Conservation (phyloP, 2,888 invertebrate genomes). For the Torymus aiolomorphi region DNA sequence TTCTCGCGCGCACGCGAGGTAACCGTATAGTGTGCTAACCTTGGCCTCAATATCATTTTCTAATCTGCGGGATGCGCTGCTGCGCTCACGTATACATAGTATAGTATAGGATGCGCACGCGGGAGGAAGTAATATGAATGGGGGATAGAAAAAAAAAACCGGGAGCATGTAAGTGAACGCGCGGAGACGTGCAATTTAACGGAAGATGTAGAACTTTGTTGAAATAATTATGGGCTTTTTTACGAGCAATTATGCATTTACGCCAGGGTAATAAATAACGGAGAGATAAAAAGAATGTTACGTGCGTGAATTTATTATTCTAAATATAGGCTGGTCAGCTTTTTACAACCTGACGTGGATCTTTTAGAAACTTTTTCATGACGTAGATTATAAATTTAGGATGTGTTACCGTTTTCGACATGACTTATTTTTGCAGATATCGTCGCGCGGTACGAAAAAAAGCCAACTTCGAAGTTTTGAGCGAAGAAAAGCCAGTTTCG, state of each 20-base stretch:
- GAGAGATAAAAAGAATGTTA: constrained; percentile 12
- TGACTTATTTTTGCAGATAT: too few species aligned
- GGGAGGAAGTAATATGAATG: background rate
- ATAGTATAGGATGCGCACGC: background rate
- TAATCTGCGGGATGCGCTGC: constrained; percentile 62
- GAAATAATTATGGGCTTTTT: constrained; percentile 42
- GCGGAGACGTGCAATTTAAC: constrained; percentile 25
- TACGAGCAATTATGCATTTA: constrained; percentile 40
- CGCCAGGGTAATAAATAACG: constrained; percentile 19
- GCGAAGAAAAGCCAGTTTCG: too few species aligned
- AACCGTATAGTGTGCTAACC: constrained; percentile 64
- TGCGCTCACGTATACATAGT: background rate
- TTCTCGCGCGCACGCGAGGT: constrained; percentile 54
- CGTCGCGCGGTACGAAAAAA: too few species aligned
- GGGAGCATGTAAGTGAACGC: background rate
- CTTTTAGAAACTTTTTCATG: too few species aligned
- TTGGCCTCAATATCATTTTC: constrained; percentile 71
- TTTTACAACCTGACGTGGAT: background rate
- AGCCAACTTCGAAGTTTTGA: too few species aligned
- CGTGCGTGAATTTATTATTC: constrained; percentile 33
- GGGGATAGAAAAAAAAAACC: background rate
- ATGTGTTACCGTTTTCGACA: too few species aligned
- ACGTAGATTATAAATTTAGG: too few species aligned
- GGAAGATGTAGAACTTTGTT: constrained; percentile 35
- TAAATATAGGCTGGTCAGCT: constrained; percentile 24